Evolutionary conservation across 2,888 invertebrate genomes (phyloP), one percentile per base, ranked within the genome.

Genomic region (Lordiphosa andalusiaca): DNA sequence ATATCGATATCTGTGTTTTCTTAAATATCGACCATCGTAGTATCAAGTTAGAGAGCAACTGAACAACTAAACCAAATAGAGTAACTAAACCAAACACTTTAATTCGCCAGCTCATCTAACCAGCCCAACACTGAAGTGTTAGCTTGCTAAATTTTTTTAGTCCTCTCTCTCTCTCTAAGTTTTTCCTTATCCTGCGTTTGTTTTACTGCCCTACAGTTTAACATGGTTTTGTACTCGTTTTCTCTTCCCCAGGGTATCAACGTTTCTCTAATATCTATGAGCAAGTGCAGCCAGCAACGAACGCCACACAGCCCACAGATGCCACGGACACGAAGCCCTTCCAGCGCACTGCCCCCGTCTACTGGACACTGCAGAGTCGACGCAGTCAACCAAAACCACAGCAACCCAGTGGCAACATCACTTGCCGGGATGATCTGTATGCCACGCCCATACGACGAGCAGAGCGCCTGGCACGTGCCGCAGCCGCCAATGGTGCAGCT

Each of bases 281-380:
- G 73, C 69, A 85, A 76, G 82, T 85, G 82, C 86, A 70, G 67
- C 71, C 68, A 69, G 69, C 75, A 76, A 72, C 60, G 51, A 57
- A 64, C 59, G 38, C 60, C 48, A 55, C 66, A 60, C 52, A 68
- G 71, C 42, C 67, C 50, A 44, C 67, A 51, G 73, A 62, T 61
- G 70, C 65, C 53, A 71, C 42, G 41, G 66, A 50, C 66, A 46
- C 66, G 47, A 48, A 89, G 70, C 85, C 87, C 53, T 89, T 90
- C 56, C 86, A 88, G 71, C 86, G 87, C 81, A 90, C 74, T 89
- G 91, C 88, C 87, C 89, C 91, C 7, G 90, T 91, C 71, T 92
- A 91, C 85, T 92, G 92, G 92, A 92, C 92, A 12, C 90, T 92
- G 67, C 92, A 92, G 69, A 88, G 73, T 65, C 85, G 87, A 16